Conservation (phyloP, 2,888 invertebrate species). For the Diachrysia chrysitis region DNA sequence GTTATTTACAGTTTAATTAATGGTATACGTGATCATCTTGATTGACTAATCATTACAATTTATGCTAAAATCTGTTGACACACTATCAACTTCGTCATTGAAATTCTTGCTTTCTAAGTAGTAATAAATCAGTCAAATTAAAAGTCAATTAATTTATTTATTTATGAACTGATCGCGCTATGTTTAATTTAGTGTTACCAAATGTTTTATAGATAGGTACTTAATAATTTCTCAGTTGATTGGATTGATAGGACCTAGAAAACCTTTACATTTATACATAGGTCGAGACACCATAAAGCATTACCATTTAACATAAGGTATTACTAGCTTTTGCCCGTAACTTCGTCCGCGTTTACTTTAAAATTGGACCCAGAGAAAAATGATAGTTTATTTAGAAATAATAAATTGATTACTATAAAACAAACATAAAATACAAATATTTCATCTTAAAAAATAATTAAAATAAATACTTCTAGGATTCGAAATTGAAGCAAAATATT, state of each 20-base stretch:
- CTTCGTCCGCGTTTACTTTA: too few relatives aligned
- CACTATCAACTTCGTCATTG: not conserved
- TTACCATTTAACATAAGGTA: not conserved
- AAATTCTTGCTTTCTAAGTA: not conserved
- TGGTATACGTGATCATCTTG: not conserved
- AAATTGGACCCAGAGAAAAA: too few relatives aligned
- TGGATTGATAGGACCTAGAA: not conserved
- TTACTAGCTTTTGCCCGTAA: too few relatives aligned
- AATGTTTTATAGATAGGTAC: slow-evolving; percentile 1
- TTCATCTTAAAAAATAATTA: too few relatives aligned
- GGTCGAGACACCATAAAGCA: not conserved
- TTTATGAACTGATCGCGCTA: not conserved
- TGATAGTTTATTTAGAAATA: too few relatives aligned
- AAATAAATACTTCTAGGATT: too few relatives aligned
- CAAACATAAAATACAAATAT: too few relatives aligned
- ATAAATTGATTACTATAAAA: too few relatives aligned
- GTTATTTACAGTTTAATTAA: not conserved
- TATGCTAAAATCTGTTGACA: not conserved
- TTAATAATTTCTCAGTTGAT: not conserved
- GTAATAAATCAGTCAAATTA: slow-evolving; percentile 2
- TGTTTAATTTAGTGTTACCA: slow-evolving; percentile 2
- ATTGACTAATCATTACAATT: too few relatives aligned
- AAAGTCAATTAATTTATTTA: not conserved
- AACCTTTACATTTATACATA: not conserved
- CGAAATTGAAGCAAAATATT: too few relatives aligned